A percentile compares a stretch with the other conserved stretches of the same genome.
Evolutionary conservation across 2,113 vertebrate genomes (phyloP).

Genomic region (Opisthocomus hoazin): DNA sequence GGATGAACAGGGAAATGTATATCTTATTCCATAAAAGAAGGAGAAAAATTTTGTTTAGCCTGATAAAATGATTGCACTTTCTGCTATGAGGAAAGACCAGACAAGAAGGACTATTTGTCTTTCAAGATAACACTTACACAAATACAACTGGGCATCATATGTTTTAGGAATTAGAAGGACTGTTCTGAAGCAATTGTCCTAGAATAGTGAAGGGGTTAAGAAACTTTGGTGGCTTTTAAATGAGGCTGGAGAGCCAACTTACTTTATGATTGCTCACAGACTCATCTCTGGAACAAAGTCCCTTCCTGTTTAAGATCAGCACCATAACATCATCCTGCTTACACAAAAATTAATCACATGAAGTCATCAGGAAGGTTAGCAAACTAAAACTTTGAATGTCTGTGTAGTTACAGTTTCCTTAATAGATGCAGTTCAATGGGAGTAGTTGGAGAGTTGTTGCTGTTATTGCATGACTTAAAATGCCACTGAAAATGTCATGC

Average conservation of each 20-base stretch:
- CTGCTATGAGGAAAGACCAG: background rate
- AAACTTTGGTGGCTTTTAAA: background rate
- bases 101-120: background rate
- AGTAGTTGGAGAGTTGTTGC: background rate
- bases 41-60: background rate
- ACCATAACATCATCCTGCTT: background rate
- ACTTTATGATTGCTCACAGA: background rate
- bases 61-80: background rate
- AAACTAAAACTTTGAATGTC: background rate
- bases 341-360: background rate
- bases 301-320: background rate
- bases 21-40: background rate
- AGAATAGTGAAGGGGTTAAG: background rate
- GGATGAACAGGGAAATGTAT: background rate
- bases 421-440: accelerated
- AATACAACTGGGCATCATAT: background rate
- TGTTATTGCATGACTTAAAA: background rate
- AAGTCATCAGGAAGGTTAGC: background rate
- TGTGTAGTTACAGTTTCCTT: background rate
- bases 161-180: background rate
- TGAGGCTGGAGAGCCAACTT: background rate
- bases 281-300: background rate
- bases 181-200: background rate
- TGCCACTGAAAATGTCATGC: background rate
- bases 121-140: background rate